A percentile compares a stretch with the other conserved stretches of the same genome.
Evolutionary conservation across 2,113 vertebrate genomes (phyloP).

Genomic region (Plotosus lineatus): DNA sequence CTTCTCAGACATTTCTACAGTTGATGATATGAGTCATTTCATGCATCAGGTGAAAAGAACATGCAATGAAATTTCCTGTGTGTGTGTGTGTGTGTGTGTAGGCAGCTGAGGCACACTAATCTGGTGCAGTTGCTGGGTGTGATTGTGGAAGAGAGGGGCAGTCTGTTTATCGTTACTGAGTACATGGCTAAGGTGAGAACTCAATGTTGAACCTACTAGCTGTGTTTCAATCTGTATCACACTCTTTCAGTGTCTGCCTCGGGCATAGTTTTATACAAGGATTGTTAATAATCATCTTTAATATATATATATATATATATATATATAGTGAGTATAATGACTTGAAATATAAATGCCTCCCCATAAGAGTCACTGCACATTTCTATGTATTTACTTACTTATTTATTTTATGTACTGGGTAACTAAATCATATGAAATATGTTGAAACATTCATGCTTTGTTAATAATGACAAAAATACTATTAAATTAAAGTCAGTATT

Average conservation of each 20-base stretch:
- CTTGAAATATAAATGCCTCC: too few species aligned
- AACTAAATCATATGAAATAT: too few species aligned
- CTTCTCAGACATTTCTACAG: neutral
- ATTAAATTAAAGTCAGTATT: too few species aligned
- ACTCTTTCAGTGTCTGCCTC: neutral
- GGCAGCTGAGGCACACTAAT: conserved; percentile 91
- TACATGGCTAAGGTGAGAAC: conserved; percentile 92
- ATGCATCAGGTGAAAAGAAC: too few species aligned
- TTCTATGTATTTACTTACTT: too few species aligned
- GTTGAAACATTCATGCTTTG: too few species aligned
- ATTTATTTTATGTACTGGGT: too few species aligned
- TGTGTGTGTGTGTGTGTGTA: conserved; percentile 52
- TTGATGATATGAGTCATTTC: neutral
- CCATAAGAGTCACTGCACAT: too few species aligned
- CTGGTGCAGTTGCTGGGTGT: conserved; percentile 94
- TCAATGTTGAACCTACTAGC: neutral
- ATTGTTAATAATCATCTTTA: neutral
- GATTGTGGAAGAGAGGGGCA: conserved; percentile 89
- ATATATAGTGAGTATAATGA: too few species aligned
- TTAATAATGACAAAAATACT: too few species aligned
- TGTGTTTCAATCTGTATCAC: neutral
- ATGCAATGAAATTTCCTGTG: too few species aligned
- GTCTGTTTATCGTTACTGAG: conserved; percentile 92
- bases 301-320: too few species aligned
- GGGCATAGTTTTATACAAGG: neutral